Conservation (phyloP, 2,113 vertebrate species). For the Aldabrachelys gigantea region DNA sequence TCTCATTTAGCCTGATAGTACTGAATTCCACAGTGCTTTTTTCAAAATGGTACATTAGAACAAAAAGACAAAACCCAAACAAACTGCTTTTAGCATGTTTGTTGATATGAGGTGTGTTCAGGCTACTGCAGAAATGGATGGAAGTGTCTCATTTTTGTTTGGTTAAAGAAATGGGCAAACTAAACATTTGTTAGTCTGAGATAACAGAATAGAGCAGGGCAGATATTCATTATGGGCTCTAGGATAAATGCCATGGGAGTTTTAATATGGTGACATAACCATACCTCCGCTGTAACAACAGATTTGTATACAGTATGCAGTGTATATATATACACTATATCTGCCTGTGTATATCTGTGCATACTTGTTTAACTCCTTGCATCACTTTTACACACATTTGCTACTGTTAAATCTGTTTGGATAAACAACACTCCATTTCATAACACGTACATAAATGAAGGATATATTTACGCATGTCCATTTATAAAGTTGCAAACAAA, state of each 20-base stretch:
- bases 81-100: background rate
- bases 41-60: background rate
- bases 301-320: background rate
- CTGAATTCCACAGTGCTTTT: background rate
- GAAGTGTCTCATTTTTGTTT: background rate
- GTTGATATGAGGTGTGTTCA: background rate
- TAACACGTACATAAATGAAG: conserved; percentile 34
- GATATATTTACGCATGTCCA: conserved; percentile 12
- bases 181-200: background rate
- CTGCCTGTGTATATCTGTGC: background rate
- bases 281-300: background rate
- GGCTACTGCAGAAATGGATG: background rate
- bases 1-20: background rate
- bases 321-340: background rate
- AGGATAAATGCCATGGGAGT: background rate
- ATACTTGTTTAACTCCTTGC: background rate
- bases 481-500: conserved; percentile 48
- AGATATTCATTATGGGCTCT: background rate
- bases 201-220: background rate
- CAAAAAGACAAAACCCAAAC: background rate
- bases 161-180: background rate
- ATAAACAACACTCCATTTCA: conserved; percentile 71
- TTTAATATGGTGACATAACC: conserved; percentile 61
- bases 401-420: conserved; percentile 54
- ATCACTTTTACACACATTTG: background rate